Base-by-base conservation (phyloP, 2,888 invertebrate species). In the Cerastoderma edule region DNA sequence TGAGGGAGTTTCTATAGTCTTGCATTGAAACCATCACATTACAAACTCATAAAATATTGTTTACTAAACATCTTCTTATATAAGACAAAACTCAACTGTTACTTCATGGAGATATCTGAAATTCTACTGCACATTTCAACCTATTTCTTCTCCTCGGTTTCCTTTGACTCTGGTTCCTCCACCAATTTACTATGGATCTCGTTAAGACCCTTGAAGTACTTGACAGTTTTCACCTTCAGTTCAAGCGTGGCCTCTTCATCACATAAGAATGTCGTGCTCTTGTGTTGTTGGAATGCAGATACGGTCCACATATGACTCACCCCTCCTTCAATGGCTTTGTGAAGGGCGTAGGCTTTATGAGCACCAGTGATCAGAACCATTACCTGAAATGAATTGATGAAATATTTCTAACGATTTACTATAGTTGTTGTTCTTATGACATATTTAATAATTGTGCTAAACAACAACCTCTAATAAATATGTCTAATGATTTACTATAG, bases 281-380 rank as follows among this genome's bases (percentile, higher is more conserved):
- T 95, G 94, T 99, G 99, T 93, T 97, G 97, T 83, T 92, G 99
- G 94, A 99, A 98, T 66, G 99, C 99, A 56, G 98, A 98, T 53
- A 99, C 99, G 0, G 99, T 99, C 98, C 99, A 99, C 99, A 99
- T 99, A 94, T 99, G 99, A 94, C 97, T 99, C 16, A 99, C 96
- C 71, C 99, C 99, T 93, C 99, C 98, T 94, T 99, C 99, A 89
- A 99, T 97, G 13, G 99, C 99, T 94, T 98, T 98, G 92, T 98
- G 97, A 79, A 99, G 94, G 69, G 99, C 99, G 91, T 98, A 96
- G 16, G 99, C 95, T 93, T 99, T 99, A 94, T 98, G 97, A 63
- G 96, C 96, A 44, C 99, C 99, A 32, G 98, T 99, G 79, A 99
- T 98, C 71, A 99, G 94, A 90, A 99, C 97, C 98, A 99, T 97